phyloP scores from a whole-genome alignment of 2,113 vertebrate species.

The Prochilodus magdalenae region DNA sequence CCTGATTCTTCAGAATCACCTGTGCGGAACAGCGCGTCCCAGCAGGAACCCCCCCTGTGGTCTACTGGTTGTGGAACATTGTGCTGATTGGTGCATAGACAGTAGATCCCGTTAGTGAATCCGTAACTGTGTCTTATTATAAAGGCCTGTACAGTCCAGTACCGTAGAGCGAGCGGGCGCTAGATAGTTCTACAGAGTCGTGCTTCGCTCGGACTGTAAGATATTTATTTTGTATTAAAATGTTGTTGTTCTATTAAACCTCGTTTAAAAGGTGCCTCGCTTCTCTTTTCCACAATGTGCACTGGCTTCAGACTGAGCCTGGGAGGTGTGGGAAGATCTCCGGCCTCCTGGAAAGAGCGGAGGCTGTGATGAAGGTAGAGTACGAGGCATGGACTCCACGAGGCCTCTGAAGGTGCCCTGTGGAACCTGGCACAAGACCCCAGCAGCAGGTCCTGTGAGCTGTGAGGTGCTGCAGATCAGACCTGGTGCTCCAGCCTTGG shows the following conservation, averaged over 20 bases:
- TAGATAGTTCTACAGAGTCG: not conserved
- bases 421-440: too few species aligned
- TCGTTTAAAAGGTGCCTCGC: not conserved
- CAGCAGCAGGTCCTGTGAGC: too few species aligned
- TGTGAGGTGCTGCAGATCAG: too few species aligned
- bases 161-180: not conserved
- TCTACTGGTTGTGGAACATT: not conserved
- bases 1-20: too few species aligned
- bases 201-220: conserved; percentile 12
- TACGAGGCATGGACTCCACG: too few species aligned
- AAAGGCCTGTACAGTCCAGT: conserved; percentile 17
- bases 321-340: too few species aligned
- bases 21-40: too few species aligned
- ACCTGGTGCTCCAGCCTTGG: too few species aligned
- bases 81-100: not conserved
- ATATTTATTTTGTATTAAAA: conserved; percentile 34
- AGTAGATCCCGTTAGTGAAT: not conserved
- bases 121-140: conserved; percentile 6
- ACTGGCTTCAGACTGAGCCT: too few species aligned
- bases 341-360: too few species aligned
- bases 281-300: not conserved
- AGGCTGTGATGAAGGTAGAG: too few species aligned
- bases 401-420: too few species aligned
- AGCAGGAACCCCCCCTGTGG: not conserved
- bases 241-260: conserved; percentile 34